Base-by-base conservation (phyloP, 2,888 invertebrate genomes). In the Tortricodes alternella region DNA sequence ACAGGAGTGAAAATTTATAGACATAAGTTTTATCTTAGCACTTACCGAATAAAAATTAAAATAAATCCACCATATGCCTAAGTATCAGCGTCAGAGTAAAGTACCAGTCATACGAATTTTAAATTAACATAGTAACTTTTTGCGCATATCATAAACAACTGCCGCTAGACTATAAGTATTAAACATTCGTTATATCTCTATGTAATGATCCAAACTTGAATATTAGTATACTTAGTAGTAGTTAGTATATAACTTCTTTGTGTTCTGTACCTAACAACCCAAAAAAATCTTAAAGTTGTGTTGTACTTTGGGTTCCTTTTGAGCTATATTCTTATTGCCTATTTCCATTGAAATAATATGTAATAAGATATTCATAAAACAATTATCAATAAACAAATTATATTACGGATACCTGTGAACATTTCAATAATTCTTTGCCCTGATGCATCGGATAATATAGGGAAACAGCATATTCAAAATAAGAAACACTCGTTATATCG, bases 131-230 rank as follows among this genome's bases (percentile, higher is more conserved):
- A 6, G 32, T 16, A 29, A 18, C 23, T 56, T 56, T 56, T 56
- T 56, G 43, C 55, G 43, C 49, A 50, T 56, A 29, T 49, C 35
- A 7, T 18, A 32, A 49, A 56, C 43, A 19, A 18, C 19, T 32
- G 8, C 27, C 41, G 19, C 35, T 18, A 9, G n/a, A n/a, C 23
- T 46, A 43, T 43, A 13, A 37, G 49, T 35, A 37, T 39, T 32
- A 13, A 41, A 34, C 49, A 44, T 49, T 56, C 49, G 18, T 49
- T 24, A 23, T 27, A 49, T 38, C 32, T 35, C 19, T 18, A 19
- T 35, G 37, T 44, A 56, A 56, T 56, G 49, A 44, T 23, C 49
- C 49, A 23, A 56, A 53, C 46, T 46, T 53, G 39, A 46, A 32
- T 27, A 24, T 41, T n/a, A n/a, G n/a, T n/a, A n/a, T n/a, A n/a